Base-by-base conservation (phyloP, 2,888 invertebrate genomes). In the Polyommatus iphigenia region DNA sequence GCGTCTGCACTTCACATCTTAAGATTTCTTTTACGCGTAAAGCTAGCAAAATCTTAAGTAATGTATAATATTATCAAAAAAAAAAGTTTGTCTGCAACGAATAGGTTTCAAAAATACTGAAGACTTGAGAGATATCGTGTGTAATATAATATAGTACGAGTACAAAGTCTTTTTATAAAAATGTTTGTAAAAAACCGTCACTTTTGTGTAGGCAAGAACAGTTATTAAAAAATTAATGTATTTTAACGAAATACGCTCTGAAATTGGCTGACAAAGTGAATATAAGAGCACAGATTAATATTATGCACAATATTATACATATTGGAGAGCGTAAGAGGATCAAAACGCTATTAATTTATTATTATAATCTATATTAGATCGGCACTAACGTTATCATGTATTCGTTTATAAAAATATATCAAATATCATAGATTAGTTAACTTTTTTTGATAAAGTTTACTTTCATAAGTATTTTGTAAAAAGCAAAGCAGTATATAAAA, bases 301-400 rank as follows among this genome's bases (percentile, higher is more conserved):
- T 6, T 62, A 62, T 50, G 50, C 59, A 57, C 57, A n/a, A 57
- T 57, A 57, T 57, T 57, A 59, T 67, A 29, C 67, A 67, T 67
- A 67, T 29, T 32, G 67, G 18, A 67, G 15, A 15, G 18, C 67
- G 29, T 18, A 67, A 67, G 67, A 67, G 67, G 67, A 32, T 67
- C 67, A 67, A 67, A 29, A 67, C 32, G 67, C 67, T 67, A 67
- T 67, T 67, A 67, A 15, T 67, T 67, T 67, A 67, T 67, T 67
- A 67, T 67, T 67, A 32, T 29, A 67, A 67, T 67, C 29, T 67
- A 29, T 29, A 29, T 67, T 67, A 67, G 15, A 67, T 67, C 29
- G 15, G 29, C 67, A 15, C 29, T 67, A 24, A 67, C 4, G 15
- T 67, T 29, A 32, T 29, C 29, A 67, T 15, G 24, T 20, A 20